These are phyloP conservation scores for Aplochiton taeniatus DNA, from an alignment of 2,797 vertebrate genomes.

Conservation along the genomic window DNA sequence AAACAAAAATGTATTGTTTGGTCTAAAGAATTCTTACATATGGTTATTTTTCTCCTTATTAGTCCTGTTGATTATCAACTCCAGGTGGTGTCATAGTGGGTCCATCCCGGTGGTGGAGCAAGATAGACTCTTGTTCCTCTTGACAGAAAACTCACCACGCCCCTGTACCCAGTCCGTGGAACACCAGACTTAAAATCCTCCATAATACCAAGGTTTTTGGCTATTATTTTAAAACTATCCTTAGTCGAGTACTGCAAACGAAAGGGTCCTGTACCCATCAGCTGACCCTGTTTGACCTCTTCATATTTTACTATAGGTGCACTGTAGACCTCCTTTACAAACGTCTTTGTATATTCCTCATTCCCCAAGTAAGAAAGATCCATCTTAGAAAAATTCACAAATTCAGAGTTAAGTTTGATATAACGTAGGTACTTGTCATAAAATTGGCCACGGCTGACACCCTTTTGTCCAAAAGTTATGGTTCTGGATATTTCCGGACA, in stretches of 20 bases:
- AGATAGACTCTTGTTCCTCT: conserved; percentile 85
- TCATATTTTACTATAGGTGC: conserved; percentile 80
- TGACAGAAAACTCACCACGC: conserved; percentile 86
- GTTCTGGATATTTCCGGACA: conserved; percentile 91
- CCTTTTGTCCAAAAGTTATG: conserved; percentile 91
- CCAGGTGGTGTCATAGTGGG: conserved; percentile 85
- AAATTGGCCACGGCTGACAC: conserved; percentile 94
- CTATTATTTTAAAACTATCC: conserved; percentile 87
- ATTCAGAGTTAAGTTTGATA: conserved; percentile 89
- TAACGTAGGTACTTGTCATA: conserved; percentile 92
- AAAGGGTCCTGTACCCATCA: conserved; percentile 76
- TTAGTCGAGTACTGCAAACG: conserved; percentile 84
- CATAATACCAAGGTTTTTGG: conserved; percentile 90
- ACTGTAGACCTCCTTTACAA: conserved; percentile 79
- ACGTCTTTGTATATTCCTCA: conserved; percentile 75
- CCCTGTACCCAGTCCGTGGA: conserved; percentile 88
- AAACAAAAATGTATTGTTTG: conserved; percentile 4
- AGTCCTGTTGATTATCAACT: conserved; percentile 70
- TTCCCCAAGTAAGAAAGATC: conserved; percentile 85
- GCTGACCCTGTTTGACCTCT: conserved; percentile 74
- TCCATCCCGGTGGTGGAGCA: conserved; percentile 87
- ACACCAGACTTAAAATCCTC: conserved; percentile 95
- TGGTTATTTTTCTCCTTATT: not conserved
- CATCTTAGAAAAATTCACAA: conserved; percentile 86
- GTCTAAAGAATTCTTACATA: too few relatives aligned